Percentiles rank a stretch among this genome's conserved stretches.
These are phyloP conservation scores for Oegoconia quadripuncta DNA, from an alignment of 2,888 invertebrate species.

Conservation along the genomic window DNA sequence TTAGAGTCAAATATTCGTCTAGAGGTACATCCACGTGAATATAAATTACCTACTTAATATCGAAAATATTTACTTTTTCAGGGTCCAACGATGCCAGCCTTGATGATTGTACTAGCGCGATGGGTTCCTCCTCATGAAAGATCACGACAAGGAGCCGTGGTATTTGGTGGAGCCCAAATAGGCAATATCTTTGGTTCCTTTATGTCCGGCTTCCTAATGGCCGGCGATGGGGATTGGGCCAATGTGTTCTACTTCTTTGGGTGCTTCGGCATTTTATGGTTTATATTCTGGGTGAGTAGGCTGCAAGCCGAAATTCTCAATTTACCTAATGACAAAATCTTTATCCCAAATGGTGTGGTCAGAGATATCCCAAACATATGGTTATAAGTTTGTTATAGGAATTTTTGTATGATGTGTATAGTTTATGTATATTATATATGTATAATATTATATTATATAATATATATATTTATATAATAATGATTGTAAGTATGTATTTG, in stretches of 20 bases:
- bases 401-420: too few relatives aligned
- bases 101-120: conserved; percentile 80
- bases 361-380: too few relatives aligned
- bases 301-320: too few relatives aligned
- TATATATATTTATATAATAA: too few relatives aligned
- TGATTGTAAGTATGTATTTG: too few relatives aligned
- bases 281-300: conserved; percentile 66
- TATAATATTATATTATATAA: too few relatives aligned
- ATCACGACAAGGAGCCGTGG: conserved; percentile 78
- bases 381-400: too few relatives aligned
- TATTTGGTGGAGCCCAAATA: conserved; percentile 80
- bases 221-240: conserved; percentile 75
- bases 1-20: too few relatives aligned
- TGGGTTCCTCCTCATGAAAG: conserved; percentile 81
- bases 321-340: too few relatives aligned
- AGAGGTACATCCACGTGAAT: too few relatives aligned
- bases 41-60: neutral
- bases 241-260: conserved; percentile 81
- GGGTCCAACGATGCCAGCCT: conserved; percentile 87
- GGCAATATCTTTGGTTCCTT: conserved; percentile 79
- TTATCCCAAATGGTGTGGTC: too few relatives aligned
- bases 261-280: conserved; percentile 77
- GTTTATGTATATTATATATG: too few relatives aligned
- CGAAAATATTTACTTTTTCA: conserved; percentile 43
- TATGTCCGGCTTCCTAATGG: conserved; percentile 76